Evolutionary conservation across 1,140 invertebrate genomes (phyloP).

Genomic region (Pteromalus puparum): DNA sequence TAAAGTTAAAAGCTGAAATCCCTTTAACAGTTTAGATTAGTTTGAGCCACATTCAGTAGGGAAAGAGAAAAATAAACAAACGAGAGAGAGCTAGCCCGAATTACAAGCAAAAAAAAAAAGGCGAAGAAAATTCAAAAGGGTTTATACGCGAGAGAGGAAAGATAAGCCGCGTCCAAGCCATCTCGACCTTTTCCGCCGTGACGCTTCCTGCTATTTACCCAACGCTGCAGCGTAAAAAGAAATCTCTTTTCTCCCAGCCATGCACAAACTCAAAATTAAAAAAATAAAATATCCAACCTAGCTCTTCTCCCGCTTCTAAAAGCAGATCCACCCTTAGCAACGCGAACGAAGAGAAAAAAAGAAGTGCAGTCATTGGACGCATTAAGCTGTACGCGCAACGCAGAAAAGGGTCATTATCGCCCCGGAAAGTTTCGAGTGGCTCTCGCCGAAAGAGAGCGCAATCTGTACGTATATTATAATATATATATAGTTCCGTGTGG

Average conservation of each 20-base stretch:
- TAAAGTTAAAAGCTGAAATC: no score
- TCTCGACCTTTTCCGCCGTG: not conserved
- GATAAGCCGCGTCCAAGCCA: not conserved
- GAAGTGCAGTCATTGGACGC: not conserved
- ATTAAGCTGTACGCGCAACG: not conserved
- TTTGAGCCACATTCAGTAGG: no score
- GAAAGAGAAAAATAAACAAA: not conserved
- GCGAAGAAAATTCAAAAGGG: not conserved
- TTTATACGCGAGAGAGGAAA: not conserved
- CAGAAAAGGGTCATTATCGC: constrained; percentile 26
- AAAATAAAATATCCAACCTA: not conserved
- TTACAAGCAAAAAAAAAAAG: not conserved
- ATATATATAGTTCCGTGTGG: no score
- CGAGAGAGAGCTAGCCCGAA: not conserved
- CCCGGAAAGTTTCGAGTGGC: constrained; percentile 21
- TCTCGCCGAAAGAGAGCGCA: not conserved
- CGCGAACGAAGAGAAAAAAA: not conserved
- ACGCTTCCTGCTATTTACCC: not conserved
- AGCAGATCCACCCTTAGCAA: not conserved
- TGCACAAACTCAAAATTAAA: not conserved
- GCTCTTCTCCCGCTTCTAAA: not conserved
- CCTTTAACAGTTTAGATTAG: no score
- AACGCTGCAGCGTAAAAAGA: not conserved
- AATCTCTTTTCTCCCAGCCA: not conserved
- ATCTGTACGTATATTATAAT: no score